These are phyloP conservation scores for Meliscaeva auricollis DNA, from an alignment of 2,888 invertebrate genomes.

Conservation along the genomic window DNA sequence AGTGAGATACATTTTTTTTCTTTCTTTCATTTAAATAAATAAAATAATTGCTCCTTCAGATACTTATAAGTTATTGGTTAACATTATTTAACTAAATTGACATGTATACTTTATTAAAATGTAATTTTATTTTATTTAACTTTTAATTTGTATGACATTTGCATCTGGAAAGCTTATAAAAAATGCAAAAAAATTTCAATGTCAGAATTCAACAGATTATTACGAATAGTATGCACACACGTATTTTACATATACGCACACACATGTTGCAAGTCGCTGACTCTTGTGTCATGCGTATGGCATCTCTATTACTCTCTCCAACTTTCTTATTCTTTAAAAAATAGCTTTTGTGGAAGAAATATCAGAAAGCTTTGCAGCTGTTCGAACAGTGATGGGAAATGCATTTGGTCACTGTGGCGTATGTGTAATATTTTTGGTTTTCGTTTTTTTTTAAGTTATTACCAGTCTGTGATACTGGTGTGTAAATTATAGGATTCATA, in stretches of 20 bases:
- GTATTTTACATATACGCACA: slow-evolving; percentile 47
- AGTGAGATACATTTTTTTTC: slow-evolving; percentile 26
- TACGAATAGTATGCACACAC: slow-evolving; percentile 53
- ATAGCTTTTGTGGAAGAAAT: slow-evolving; percentile 8
- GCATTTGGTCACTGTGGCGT: slow-evolving; percentile 37
- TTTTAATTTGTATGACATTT: background rate
- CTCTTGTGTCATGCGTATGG: slow-evolving; percentile 57
- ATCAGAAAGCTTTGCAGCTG: slow-evolving; percentile 28
- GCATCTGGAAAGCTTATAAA: slow-evolving; percentile 5
- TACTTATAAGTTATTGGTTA: no score
- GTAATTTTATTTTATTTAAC: no score
- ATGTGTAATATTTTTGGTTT: slow-evolving; percentile 44
- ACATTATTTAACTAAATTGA: no score
- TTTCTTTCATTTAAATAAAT: no score
- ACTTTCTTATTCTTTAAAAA: slow-evolving; percentile 4
- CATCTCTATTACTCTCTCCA: background rate
- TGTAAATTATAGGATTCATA: no score
- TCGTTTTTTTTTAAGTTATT: background rate
- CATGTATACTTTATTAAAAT: no score
- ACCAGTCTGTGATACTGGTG: no score
- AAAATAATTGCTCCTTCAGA: no score
- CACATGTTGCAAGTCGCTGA: slow-evolving; percentile 40
- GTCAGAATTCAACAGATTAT: slow-evolving; percentile 73
- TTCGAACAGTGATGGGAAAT: slow-evolving; percentile 37
- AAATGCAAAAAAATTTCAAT: slow-evolving; percentile 45